Evolutionary conservation across 2,113 vertebrate species (phyloP).

Genomic region (Myrmecophaga tridactyla): DNA sequence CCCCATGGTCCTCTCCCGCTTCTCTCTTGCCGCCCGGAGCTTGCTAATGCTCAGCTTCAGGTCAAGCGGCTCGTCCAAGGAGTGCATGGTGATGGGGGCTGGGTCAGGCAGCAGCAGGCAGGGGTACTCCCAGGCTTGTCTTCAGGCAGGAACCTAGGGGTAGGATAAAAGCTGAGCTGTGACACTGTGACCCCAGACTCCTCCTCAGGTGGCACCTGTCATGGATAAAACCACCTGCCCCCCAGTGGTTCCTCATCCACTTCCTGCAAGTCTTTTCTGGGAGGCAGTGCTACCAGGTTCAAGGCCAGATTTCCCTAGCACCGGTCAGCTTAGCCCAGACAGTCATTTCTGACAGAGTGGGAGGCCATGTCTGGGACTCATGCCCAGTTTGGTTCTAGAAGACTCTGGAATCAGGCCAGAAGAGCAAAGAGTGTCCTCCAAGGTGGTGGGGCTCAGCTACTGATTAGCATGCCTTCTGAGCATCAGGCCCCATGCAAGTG

Average conservation of each 20-base stretch:
- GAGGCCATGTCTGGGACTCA: background rate
- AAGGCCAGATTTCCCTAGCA: background rate
- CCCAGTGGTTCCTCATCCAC: background rate
- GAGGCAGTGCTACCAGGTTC: background rate
- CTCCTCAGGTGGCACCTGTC: background rate
- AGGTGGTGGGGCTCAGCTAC: background rate
- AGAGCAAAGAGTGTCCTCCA: background rate
- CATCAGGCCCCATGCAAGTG: background rate
- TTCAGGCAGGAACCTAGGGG: constrained; percentile 57
- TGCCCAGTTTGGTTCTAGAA: background rate
- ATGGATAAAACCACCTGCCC: background rate
- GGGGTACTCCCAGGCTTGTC: background rate
- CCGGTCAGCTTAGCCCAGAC: background rate
- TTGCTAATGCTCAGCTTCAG: constrained; percentile 93
- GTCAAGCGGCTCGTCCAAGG: constrained; percentile 96
- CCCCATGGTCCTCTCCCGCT: constrained; percentile 74
- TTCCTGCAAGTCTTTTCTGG: background rate
- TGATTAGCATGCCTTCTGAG: background rate
- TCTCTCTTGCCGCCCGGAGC: constrained; percentile 85
- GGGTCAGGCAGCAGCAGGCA: background rate
- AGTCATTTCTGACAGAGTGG: background rate
- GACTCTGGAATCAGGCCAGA: background rate
- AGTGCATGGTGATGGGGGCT: constrained; percentile 88
- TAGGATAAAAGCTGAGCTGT: background rate
- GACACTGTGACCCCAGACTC: background rate